Evolutionary conservation across 2,888 invertebrate genomes (phyloP).

Genomic region (Campoplex nolae): DNA sequence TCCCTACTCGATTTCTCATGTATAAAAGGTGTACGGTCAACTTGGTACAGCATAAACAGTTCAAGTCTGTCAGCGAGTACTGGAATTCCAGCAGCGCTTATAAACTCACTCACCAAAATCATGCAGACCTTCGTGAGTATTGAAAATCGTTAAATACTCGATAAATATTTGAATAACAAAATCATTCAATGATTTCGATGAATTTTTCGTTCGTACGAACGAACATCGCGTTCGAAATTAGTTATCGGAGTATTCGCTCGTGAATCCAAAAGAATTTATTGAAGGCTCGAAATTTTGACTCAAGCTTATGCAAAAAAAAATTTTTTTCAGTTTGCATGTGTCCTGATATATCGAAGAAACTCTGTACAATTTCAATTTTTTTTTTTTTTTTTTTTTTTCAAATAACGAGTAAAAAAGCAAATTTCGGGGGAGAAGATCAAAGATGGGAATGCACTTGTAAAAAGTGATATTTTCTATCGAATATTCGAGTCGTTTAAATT

Average conservation of each 20-base stretch:
- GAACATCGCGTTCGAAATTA: neutral
- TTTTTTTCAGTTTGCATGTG: neutral
- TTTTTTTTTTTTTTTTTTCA: too few relatives aligned
- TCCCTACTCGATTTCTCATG: slow-evolving; percentile 79
- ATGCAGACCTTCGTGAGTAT: slow-evolving; percentile 79
- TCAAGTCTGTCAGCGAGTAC: slow-evolving; percentile 81
- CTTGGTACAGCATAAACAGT: slow-evolving; percentile 79
- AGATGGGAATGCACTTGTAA: neutral
- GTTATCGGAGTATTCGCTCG: neutral
- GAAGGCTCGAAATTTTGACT: neutral
- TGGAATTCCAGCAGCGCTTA: slow-evolving; percentile 81
- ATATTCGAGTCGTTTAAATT: neutral
- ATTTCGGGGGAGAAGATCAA: neutral
- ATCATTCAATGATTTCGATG: neutral
- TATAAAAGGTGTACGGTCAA: slow-evolving; percentile 80
- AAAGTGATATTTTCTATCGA: neutral
- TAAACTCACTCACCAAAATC: slow-evolving; percentile 69
- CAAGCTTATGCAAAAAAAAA: neutral
- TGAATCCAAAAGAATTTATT: neutral
- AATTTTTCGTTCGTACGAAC: neutral
- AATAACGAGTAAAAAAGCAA: neutral
- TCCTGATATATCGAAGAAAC: neutral
- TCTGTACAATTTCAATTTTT: too few relatives aligned
- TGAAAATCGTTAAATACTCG: neutral
- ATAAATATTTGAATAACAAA: neutral